Evolutionary conservation across 2,888 invertebrate genomes (phyloP).

Genomic region (Sesia apiformis): DNA sequence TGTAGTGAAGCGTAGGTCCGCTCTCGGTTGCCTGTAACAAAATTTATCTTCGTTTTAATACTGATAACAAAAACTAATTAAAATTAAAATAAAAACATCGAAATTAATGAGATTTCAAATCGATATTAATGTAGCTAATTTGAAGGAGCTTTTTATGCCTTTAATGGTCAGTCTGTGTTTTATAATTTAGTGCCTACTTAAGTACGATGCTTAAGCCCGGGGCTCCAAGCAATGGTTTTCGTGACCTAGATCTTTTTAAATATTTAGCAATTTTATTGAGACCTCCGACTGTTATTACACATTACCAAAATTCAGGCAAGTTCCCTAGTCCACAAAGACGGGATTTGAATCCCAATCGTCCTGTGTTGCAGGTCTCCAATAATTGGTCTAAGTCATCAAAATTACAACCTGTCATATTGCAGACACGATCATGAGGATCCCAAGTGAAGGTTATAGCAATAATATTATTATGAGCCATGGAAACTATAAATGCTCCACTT

Average conservation of each 20-base stretch:
- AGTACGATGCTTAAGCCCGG: conserved; percentile 52
- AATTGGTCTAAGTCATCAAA: conserved; percentile 40
- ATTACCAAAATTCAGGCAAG: background rate
- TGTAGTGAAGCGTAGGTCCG: background rate
- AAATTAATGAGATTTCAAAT: background rate
- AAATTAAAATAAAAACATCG: background rate
- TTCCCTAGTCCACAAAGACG: too few species aligned
- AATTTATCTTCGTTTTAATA: background rate
- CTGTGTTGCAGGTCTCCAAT: conserved; percentile 10
- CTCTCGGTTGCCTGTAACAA: background rate
- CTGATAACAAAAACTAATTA: too few species aligned
- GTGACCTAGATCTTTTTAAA: conserved; percentile 68
- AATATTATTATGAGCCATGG: conserved; percentile 28
- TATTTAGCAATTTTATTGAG: conserved; percentile 28
- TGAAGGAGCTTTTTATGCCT: background rate
- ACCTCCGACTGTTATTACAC: background rate
- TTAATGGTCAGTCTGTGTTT: background rate
- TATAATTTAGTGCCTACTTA: conserved; percentile 57
- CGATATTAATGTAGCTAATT: background rate
- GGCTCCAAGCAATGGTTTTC: conserved; percentile 61
- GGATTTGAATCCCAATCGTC: too few species aligned
- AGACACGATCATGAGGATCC: conserved; percentile 55
- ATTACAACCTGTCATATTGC: conserved; percentile 67
- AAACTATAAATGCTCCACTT: conserved; percentile 9
- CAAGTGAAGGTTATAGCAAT: conserved; percentile 51